phyloP scores from a whole-genome alignment of 2,797 vertebrate genomes.

The Gymnoscopelus braueri region DNA sequence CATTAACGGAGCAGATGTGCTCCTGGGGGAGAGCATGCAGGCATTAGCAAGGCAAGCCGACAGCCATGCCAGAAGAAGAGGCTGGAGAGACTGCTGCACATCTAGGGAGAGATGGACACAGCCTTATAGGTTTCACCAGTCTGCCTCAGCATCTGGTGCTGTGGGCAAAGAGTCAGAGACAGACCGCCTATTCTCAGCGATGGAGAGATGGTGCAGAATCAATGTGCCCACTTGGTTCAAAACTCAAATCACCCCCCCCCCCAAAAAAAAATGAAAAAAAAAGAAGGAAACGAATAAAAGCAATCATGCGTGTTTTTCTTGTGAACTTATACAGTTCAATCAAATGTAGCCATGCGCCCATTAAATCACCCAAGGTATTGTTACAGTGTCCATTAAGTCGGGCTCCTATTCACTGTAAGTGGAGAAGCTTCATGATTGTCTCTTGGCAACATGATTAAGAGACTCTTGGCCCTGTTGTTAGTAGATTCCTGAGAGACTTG shows the following conservation, averaged over 20 bases:
- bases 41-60: slow-evolving; percentile 45
- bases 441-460: neutral
- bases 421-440: slow-evolving; percentile 36
- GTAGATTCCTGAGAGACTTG: slow-evolving; percentile 34
- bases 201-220: neutral
- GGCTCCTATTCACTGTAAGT: slow-evolving; percentile 27
- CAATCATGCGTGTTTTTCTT: neutral
- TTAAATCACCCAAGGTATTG: slow-evolving; percentile 33
- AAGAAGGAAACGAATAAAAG: neutral
- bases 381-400: slow-evolving; percentile 38
- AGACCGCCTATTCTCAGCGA: slow-evolving; percentile 4
- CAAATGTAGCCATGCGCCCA: slow-evolving; percentile 26
- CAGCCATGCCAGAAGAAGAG: slow-evolving; percentile 49
- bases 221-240: too few species aligned
- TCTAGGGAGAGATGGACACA: slow-evolving; percentile 17
- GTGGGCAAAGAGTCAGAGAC: slow-evolving; percentile 15
- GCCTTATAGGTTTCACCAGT: slow-evolving; percentile 6
- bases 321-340: slow-evolving; percentile 2
- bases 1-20: slow-evolving; percentile 85
- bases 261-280: neutral
- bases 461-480: neutral
- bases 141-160: slow-evolving; percentile 8
- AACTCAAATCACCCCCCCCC: too few species aligned
- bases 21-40: slow-evolving; percentile 56
- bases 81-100: slow-evolving; percentile 37